Evolutionary conservation across 2,113 vertebrate species (phyloP).

Genomic region (Azemiops feae): DNA sequence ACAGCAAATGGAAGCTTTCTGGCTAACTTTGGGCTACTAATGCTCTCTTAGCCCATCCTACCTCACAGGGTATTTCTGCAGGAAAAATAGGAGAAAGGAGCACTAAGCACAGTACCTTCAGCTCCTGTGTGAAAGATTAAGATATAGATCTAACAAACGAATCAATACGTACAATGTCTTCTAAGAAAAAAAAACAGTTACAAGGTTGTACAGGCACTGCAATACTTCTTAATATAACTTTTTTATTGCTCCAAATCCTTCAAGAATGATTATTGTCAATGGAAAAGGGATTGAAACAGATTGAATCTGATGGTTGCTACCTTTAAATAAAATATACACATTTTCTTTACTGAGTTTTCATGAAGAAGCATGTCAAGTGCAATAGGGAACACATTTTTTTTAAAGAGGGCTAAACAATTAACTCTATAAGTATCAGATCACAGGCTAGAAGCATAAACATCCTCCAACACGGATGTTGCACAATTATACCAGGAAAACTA

Average conservation of each 20-base stretch:
- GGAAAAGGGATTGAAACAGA: background rate
- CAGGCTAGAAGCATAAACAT: background rate
- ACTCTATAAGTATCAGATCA: conserved; percentile 13
- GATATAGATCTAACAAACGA: background rate
- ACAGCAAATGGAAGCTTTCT: background rate
- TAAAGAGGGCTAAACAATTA: background rate
- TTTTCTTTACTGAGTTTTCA: background rate
- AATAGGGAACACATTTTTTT: background rate
- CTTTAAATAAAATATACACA: background rate
- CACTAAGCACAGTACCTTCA: background rate
- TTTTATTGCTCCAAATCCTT: background rate
- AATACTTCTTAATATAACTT: background rate
- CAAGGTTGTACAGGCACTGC: background rate
- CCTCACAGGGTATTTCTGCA: background rate
- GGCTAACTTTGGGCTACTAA: background rate
- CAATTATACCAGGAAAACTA: conserved; percentile 52
- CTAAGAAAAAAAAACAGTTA: background rate
- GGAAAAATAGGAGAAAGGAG: background rate
- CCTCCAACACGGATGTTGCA: fast-evolving
- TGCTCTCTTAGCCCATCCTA: background rate
- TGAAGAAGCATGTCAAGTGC: background rate
- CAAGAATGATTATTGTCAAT: background rate
- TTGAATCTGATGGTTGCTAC: conserved; percentile 30
- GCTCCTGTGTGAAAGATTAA: background rate
- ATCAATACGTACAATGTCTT: background rate